A percentile compares a stretch with the other conserved stretches of the same genome.
Evolutionary conservation across 2,888 invertebrate species (phyloP).

Genomic region (Abscondita cerata): DNA sequence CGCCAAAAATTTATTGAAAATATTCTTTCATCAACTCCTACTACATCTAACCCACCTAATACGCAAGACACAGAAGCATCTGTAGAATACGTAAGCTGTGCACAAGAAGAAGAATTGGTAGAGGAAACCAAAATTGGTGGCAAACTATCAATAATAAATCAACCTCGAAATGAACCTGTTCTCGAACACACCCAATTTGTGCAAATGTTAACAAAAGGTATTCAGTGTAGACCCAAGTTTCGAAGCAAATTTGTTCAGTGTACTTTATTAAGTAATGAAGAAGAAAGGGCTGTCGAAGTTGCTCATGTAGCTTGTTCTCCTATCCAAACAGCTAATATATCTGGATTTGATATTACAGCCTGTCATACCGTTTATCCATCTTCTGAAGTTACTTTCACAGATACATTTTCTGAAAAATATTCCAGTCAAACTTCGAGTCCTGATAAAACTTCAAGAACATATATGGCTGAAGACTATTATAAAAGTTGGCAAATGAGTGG

Average conservation of each 20-base stretch:
- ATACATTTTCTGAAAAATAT: neutral
- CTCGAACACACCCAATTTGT: too few species aligned
- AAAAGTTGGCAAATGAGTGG: neutral
- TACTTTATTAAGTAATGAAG: neutral
- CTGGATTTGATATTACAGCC: too few species aligned
- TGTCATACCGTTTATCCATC: too few species aligned
- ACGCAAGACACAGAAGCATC: neutral
- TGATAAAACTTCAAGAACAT: too few species aligned
- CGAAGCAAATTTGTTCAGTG: conserved; percentile 1
- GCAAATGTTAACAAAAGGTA: conserved; percentile 6
- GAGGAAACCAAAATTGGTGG: neutral
- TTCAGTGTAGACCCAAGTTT: conserved; percentile 5
- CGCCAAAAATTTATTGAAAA: neutral
- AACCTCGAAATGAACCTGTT: too few species aligned
- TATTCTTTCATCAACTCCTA: too few species aligned
- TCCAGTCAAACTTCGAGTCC: too few species aligned
- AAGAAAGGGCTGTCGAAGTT: neutral
- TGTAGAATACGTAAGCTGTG: neutral
- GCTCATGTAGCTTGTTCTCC: conserved; percentile 1
- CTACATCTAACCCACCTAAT: neutral
- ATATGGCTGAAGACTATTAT: neutral
- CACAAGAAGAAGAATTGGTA: neutral
- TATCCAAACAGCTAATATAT: neutral
- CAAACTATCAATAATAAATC: too few species aligned
- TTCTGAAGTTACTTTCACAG: neutral